phyloP scores from a whole-genome alignment of 2,888 invertebrate genomes.

The Caenorhabditis afra region DNA sequence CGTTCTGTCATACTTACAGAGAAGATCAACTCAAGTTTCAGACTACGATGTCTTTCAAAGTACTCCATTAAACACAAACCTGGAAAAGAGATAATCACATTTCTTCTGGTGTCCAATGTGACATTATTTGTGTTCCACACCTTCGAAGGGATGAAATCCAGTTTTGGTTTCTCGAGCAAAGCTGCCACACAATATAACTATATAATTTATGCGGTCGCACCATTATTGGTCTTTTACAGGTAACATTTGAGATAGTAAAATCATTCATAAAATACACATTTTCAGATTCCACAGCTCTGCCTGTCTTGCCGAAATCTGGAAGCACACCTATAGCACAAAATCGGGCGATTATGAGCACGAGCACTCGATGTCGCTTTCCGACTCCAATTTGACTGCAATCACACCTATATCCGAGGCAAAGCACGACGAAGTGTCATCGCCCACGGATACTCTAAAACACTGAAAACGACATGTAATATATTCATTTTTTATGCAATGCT shows the following conservation, averaged over 20 bases:
- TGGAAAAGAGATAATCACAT: slow-evolving; percentile 80
- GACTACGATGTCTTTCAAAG: slow-evolving; percentile 62
- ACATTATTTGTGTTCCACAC: slow-evolving; percentile 77
- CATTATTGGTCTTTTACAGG: slow-evolving; percentile 78
- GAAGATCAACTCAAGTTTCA: slow-evolving; percentile 14
- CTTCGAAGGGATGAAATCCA: slow-evolving; percentile 75
- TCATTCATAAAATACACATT: neutral
- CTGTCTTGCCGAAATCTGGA: slow-evolving; percentile 74
- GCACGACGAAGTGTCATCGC: slow-evolving; percentile 21
- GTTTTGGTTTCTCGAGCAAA: slow-evolving; percentile 63
- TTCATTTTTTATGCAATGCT: slow-evolving; percentile 47
- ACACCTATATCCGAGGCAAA: slow-evolving; percentile 54
- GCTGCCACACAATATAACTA: slow-evolving; percentile 68
- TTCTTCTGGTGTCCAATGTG: slow-evolving; percentile 77
- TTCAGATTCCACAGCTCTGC: slow-evolving; percentile 72
- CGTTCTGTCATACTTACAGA: neutral
- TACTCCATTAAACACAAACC: slow-evolving; percentile 67
- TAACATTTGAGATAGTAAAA: slow-evolving; percentile 15
- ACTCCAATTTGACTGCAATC: slow-evolving; percentile 54
- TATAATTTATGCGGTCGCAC: slow-evolving; percentile 77
- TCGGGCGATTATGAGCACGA: slow-evolving; percentile 49
- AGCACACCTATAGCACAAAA: slow-evolving; percentile 69
- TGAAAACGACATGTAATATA: slow-evolving; percentile 17
- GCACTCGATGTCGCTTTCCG: slow-evolving; percentile 37
- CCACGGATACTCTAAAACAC: slow-evolving; percentile 21